These are phyloP conservation scores for Limanda limanda DNA, from an alignment of 2,113 vertebrate genomes.

Conservation along the genomic window DNA sequence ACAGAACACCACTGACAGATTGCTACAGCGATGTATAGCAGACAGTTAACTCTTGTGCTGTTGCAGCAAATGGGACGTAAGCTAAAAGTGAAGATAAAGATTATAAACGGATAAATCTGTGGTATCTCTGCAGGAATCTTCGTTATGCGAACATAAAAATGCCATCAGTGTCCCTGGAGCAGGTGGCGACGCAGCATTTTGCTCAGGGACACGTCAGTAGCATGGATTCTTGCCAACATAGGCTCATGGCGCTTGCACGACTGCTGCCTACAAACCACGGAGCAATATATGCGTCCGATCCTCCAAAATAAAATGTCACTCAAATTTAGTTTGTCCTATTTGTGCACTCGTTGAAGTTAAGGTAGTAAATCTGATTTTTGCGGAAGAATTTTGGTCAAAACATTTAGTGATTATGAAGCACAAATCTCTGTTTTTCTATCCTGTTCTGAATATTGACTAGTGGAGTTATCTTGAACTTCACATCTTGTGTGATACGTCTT, in stretches of 20 bases:
- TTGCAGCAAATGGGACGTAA: neutral
- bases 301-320: neutral
- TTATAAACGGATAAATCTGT: neutral
- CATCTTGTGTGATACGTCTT: neutral
- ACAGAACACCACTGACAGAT: conserved; percentile 10
- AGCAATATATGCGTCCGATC: conserved; percentile 6
- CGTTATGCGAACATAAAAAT: neutral
- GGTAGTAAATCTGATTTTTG: no score
- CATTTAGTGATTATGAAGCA: no score
- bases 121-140: neutral
- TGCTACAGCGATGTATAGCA: neutral
- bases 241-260: conserved; percentile 1
- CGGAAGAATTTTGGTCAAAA: no score
- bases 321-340: neutral
- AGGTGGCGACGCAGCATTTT: conserved; percentile 52
- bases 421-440: neutral
- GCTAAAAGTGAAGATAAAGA: neutral
- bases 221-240: conserved; percentile 13
- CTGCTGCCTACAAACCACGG: conserved; percentile 1
- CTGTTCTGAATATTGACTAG: neutral
- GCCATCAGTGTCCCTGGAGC: conserved; percentile 28
- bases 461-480: neutral
- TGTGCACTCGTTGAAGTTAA: neutral
- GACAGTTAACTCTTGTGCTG: conserved; percentile 7
- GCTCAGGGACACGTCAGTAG: conserved; percentile 38